Evolutionary conservation across 23 tunicate species (phyloP).

Genomic region (Diplosoma virens): DNA sequence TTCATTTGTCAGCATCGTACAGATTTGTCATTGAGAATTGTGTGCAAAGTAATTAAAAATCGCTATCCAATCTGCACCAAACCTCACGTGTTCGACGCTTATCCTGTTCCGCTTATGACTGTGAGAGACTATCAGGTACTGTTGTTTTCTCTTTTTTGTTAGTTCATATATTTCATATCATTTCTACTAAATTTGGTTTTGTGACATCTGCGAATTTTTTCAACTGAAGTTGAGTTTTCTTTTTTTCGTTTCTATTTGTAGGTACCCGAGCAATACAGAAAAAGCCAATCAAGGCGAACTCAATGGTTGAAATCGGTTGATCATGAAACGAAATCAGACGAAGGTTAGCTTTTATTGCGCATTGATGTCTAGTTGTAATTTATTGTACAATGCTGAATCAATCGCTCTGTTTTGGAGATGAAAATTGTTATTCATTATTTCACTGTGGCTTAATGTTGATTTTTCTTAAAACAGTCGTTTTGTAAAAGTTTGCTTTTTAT

Average conservation of each 20-base stretch:
- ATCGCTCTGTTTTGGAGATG: no score
- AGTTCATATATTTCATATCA: no score
- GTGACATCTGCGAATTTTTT: no score
- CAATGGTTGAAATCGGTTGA: constrained; percentile 31
- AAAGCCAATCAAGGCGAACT: constrained; percentile 49
- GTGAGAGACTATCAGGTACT: constrained; percentile 34
- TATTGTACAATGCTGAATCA: no score
- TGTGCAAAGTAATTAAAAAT: constrained; percentile 48
- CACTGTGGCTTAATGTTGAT: no score
- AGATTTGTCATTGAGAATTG: constrained; percentile 42
- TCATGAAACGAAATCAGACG: constrained; percentile 33
- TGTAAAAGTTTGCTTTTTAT: no score
- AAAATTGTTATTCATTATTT: no score
- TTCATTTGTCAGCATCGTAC: constrained; percentile 67
- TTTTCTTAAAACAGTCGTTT: no score
- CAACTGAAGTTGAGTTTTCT: no score
- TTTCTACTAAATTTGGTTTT: no score
- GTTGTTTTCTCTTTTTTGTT: not conserved
- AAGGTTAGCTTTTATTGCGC: constrained; percentile 32
- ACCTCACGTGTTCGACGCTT: constrained; percentile 74
- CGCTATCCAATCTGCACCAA: constrained; percentile 81
- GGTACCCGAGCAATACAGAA: constrained; percentile 81
- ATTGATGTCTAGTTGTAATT: no score
- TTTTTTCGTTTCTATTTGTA: no score
- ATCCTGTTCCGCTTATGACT: constrained; percentile 31